Evolutionary conservation across 2,113 vertebrate species (phyloP).

Genomic region (Microtus oregoni): DNA sequence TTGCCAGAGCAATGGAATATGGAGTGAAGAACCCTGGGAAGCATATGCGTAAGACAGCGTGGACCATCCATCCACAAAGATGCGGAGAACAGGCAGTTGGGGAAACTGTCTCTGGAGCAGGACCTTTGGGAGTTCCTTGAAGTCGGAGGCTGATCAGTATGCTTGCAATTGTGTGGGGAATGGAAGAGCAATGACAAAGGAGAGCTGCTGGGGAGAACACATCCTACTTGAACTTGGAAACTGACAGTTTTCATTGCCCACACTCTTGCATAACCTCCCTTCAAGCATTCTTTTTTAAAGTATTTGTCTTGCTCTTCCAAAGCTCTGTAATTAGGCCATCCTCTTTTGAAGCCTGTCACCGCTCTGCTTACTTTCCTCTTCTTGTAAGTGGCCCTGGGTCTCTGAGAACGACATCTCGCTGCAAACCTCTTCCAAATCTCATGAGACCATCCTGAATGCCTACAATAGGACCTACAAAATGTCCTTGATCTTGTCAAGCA

Average conservation of each 20-base stretch:
- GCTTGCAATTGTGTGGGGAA: too few relatives aligned
- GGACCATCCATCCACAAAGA: neutral
- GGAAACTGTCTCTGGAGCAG: neutral
- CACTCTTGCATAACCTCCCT: neutral
- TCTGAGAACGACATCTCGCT: slow-evolving; percentile 28
- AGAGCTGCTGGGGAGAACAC: neutral
- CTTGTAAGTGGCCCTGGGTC: neutral
- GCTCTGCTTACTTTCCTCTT: slow-evolving; percentile 17
- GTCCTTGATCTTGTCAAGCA: slow-evolving; percentile 80
- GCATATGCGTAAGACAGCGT: neutral
- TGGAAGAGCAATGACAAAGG: too few relatives aligned
- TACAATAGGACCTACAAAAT: slow-evolving; percentile 30
- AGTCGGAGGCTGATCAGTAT: neutral
- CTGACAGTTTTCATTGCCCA: neutral
- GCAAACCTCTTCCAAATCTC: neutral
- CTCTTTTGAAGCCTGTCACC: slow-evolving; percentile 12
- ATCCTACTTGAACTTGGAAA: neutral
- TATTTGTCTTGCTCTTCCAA: neutral
- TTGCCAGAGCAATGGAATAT: neutral
- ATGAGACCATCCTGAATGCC: slow-evolving; percentile 22
- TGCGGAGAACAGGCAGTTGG: neutral
- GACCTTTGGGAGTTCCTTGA: neutral
- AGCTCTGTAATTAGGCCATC: neutral
- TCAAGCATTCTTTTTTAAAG: neutral
- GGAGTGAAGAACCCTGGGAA: neutral